Evolutionary conservation across 2,797 vertebrate species (phyloP).

Genomic region (Arremon aurantiirostris): DNA sequence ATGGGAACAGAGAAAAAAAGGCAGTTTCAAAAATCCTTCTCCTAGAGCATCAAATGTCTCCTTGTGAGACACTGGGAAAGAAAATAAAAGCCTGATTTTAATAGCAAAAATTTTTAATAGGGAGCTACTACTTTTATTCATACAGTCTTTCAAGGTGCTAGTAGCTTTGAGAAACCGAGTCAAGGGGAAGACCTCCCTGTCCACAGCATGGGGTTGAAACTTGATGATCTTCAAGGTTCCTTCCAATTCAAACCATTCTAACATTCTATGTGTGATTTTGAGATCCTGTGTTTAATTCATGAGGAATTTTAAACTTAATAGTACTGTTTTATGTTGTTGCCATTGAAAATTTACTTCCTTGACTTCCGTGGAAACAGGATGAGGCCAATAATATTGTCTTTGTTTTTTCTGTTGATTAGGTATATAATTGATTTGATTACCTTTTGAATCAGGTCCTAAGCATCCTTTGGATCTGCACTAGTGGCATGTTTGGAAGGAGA

Average conservation of each 20-base stretch:
- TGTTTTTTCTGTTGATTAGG: background rate
- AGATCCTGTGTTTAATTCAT: background rate
- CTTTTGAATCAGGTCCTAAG: background rate
- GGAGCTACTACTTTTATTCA: background rate
- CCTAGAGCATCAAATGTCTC: background rate
- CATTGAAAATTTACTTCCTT: background rate
- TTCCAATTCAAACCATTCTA: background rate
- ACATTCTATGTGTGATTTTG: background rate
- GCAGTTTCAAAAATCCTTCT: background rate
- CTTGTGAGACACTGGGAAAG: background rate
- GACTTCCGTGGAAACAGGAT: background rate
- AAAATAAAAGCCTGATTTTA: conserved; percentile 1
- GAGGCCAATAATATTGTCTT: background rate
- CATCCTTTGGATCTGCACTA: background rate
- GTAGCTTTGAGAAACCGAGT: background rate
- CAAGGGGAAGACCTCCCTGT: background rate
- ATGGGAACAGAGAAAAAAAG: background rate
- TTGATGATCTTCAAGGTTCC: background rate
- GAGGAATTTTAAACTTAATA: background rate
- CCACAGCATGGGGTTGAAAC: background rate
- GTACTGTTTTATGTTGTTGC: background rate
- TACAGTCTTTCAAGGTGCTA: background rate
- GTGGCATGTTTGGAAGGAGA: background rate
- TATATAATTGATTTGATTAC: background rate
- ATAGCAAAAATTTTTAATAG: background rate